Evolutionary conservation across 2,888 invertebrate species (phyloP), one percentile per base, ranked within the genome.

Genomic region (Acronicta psi): DNA sequence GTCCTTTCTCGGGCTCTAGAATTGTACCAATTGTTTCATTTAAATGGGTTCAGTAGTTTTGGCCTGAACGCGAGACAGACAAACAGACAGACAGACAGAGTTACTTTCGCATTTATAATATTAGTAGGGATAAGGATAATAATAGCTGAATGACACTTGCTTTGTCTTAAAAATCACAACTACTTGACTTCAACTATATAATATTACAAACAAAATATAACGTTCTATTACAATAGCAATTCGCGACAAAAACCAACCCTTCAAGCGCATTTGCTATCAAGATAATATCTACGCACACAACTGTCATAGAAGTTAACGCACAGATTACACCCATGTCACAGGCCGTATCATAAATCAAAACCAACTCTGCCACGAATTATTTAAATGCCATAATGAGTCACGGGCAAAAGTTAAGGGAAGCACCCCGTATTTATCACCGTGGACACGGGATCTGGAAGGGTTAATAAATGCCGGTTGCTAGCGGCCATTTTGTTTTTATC

Each of bases 371-470:
- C 85, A 85, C 88, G 90, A 93, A 92, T 92, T 94, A 94, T 95
- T 94, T 93, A 92, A 94, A 93, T 90, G 86, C 91, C 89, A 90
- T 94, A 94, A 94, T 94, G 93, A 93, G 89, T 90, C 89, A 88
- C 86, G 92, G 83, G 85, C 82, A 88, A 90, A 88, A 86, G 88
- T 89, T 87, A 84, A 84, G 84, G 82, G 85, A 85, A 88, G 84
- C 88, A 84, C 86, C 75, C 86, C 77, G 88, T 89, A 89, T 89
- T 93, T 92, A 91, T 92, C 90, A 90, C 87, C 77, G 83, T 78
- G 86, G 88, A 85, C 87, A 84, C 77, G 73, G 85, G 89, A 88
- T 91, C 88, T 85, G 80, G 83, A 84, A 88, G 89, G 91, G 91
- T 91, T 92, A 91, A 91, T 90, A 92, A 92, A 92, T 88, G 89